A percentile compares a stretch with the other conserved stretches of the same genome.
These are phyloP conservation scores for Eulithis prunata DNA, from an alignment of 2,888 invertebrate genomes.

Conservation along the genomic window DNA sequence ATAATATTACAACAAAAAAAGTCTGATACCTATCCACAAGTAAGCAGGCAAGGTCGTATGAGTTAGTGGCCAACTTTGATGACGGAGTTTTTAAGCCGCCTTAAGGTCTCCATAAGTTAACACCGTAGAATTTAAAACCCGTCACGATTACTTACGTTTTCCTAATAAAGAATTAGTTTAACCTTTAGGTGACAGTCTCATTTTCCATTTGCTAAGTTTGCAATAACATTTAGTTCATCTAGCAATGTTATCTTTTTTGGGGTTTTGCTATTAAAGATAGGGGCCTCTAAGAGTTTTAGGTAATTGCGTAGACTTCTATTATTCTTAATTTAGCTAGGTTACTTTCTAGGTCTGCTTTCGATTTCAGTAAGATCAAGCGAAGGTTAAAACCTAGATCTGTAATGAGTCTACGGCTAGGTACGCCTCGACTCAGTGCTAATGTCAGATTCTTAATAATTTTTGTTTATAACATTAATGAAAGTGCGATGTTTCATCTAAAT, in stretches of 20 bases:
- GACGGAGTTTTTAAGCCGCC: no score
- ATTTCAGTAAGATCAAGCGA: constrained; percentile 20
- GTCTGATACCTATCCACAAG: no score
- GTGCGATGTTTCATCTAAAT: not conserved
- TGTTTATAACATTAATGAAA: not conserved
- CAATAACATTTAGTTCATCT: not conserved
- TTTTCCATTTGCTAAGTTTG: not conserved
- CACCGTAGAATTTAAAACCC: no score
- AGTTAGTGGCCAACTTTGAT: no score
- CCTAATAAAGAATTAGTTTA: no score
- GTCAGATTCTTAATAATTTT: constrained; percentile 38
- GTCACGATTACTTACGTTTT: no score
- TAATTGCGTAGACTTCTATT: not conserved
- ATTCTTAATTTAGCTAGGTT: constrained; percentile 9
- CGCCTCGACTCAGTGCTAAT: constrained; percentile 33
- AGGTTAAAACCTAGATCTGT: constrained; percentile 31
- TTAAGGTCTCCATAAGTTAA: no score
- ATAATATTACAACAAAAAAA: no score
- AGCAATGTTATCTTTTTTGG: not conserved
- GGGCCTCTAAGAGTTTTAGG: not conserved
- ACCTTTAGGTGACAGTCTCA: not conserved
- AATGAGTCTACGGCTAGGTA: constrained; percentile 28
- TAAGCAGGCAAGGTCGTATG: no score
- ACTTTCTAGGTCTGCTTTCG: constrained; percentile 15
- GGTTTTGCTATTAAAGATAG: not conserved